Base-by-base conservation (phyloP, 2,797 vertebrate genomes). In the Phrynocephalus guinanensis region DNA sequence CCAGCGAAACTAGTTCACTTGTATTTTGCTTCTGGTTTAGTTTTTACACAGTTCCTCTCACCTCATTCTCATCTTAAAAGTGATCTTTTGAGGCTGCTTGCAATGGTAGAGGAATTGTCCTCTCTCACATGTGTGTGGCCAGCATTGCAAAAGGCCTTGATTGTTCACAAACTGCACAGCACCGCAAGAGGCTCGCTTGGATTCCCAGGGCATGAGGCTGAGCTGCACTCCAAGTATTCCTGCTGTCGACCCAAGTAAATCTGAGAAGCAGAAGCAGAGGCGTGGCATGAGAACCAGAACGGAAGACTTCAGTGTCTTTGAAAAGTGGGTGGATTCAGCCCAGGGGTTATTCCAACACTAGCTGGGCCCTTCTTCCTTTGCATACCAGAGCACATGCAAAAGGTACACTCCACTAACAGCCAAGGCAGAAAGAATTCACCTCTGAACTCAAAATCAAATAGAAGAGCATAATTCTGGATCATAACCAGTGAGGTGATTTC, bases 61-160 rank as follows among this genome's bases (percentile, higher is more conserved):
- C 26, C 56, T 60, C 67, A 44, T 75, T 48, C 79, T 86, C 79
- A 75, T 75, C 48, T 81, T 81, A 44, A 75, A 75, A 81, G 56
- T 38, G 71, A 38, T 66, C 56, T 73, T 30, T 5, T 52, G 44
- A 28, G 68, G 15, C 68, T 33, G 28, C 50, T 33, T 33, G 70
- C 28, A 22, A 9, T 5, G 13, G 28, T 6, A 33, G 78, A 30
- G 26, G 50, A 80, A 50, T 10, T 73, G 38, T 72, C 48, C 24
- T 83, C 75, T 33, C 28, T 30, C 13, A 48, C 50, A 77, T 13
- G 24, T 10, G 48, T 38, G 73, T 75, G 48, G 28, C 79, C 22
- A 24, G 16, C 10, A 68, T 28, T 68, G 15, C 52, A 78, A 83
- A 76, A 77, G 70, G 68, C 26, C 10, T 72, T 73, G n/a, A 15